phyloP scores from a whole-genome alignment of 1,140 invertebrate species.

The Drosophila pseudoobscura region DNA sequence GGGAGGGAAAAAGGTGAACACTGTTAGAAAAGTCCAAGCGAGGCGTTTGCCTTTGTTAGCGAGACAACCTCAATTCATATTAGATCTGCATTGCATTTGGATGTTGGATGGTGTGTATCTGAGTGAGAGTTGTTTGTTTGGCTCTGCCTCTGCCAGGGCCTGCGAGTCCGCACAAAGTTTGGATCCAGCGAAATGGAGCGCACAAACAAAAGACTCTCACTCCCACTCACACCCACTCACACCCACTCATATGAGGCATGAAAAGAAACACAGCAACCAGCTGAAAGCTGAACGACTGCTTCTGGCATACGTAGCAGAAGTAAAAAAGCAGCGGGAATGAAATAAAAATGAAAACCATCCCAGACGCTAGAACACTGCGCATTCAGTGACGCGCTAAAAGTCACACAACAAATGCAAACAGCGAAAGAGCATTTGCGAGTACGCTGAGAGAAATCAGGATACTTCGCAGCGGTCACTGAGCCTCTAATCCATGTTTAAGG shows the following conservation, averaged over 20 bases:
- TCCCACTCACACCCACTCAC: background rate
- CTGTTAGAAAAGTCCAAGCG: constrained; percentile 64
- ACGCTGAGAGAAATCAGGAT: constrained; percentile 4
- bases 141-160: constrained; percentile 6
- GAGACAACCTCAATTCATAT: constrained; percentile 82
- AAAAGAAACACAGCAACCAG: constrained; percentile 50
- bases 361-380: constrained; percentile 67
- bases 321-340: constrained; percentile 5
- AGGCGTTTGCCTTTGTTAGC: constrained; percentile 77
- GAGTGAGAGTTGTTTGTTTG: constrained; percentile 67
- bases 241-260: constrained; percentile 29
- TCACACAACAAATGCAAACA: constrained; percentile 52
- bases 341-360: constrained; percentile 47
- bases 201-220: constrained; percentile 73
- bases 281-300: constrained; percentile 32
- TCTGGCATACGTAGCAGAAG: constrained; percentile 27
- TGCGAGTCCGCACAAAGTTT: constrained; percentile 62
- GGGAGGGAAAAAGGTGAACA: constrained; percentile 48
- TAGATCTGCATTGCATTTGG: constrained; percentile 69
- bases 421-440: constrained; percentile 30
- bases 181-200: constrained; percentile 80
- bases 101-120: constrained; percentile 34
- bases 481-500: background rate
- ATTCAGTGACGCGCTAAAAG: constrained; percentile 77
- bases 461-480: no score